These are phyloP conservation scores for Atopsyche davidsoni DNA, from an alignment of 1,140 invertebrate genomes.

Conservation along the genomic window DNA sequence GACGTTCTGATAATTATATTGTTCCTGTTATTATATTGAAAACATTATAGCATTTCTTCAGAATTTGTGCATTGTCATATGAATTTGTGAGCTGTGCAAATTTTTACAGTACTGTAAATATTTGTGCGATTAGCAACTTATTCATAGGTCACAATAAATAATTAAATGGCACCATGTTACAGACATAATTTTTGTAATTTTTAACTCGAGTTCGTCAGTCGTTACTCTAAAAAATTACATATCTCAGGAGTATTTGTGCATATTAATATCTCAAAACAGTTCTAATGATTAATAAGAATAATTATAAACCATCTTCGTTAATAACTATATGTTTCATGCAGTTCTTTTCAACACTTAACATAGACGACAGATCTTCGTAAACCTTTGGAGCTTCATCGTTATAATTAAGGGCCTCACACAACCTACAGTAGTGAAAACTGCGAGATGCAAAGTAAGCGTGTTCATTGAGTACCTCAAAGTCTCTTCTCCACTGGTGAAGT, in stretches of 20 bases:
- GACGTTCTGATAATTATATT: too few relatives aligned
- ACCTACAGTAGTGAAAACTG: slow-evolving; percentile 67
- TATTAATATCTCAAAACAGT: neutral
- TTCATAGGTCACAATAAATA: too few relatives aligned
- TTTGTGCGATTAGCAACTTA: too few relatives aligned
- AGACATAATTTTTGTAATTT: neutral
- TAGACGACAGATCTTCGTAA: slow-evolving; percentile 43
- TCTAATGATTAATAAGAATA: too few relatives aligned
- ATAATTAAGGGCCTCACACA: slow-evolving; percentile 65
- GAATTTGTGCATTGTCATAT: too few relatives aligned
- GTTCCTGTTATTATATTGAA: too few relatives aligned
- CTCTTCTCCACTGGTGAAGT: slow-evolving; percentile 61
- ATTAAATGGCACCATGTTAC: too few relatives aligned
- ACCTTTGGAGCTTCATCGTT: slow-evolving; percentile 42
- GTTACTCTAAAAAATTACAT: neutral
- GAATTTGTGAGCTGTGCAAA: too few relatives aligned
- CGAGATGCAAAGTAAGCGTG: slow-evolving; percentile 56
- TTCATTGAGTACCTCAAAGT: slow-evolving; percentile 59
- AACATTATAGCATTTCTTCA: too few relatives aligned
- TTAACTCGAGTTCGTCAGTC: neutral
- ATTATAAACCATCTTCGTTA: too few relatives aligned
- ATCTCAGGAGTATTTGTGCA: neutral
- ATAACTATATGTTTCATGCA: slow-evolving; percentile 39
- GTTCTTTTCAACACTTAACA: slow-evolving; percentile 44
- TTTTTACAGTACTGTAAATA: too few relatives aligned